Evolutionary conservation across 2,888 invertebrate species (phyloP), one percentile per base, ranked within the genome.

Genomic region (Nemotelus nigrinus): DNA sequence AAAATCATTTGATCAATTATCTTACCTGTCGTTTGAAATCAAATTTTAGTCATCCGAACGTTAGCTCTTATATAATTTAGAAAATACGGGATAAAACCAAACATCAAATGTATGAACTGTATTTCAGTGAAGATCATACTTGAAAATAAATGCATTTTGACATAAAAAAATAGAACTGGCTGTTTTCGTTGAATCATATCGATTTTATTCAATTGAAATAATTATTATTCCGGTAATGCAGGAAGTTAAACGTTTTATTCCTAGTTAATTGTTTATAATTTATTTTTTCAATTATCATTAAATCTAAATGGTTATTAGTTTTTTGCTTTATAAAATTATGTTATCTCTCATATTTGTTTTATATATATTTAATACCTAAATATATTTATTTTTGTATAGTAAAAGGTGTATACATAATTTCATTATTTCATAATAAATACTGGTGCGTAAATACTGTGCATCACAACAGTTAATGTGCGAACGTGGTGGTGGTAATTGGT

Each of bases 381-480:
- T 65, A 50, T n/a, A 65, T 64, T 55, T 6, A 72, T 44, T 64
- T 65, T 39, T 41, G 25, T 72, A 57, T 58, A 60, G n/a, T 57
- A 53, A 74, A 10, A 58, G 47, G 65, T 57, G 65, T 77, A 60
- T 77, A 50, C 53, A 70, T 77, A 63, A 50, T 44, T 50, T 68
- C 43, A 77, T 25, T 25, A 25, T 25, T 25, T 68, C 3, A 64
- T 75, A 63, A 58, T 67, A 72, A 74, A 77, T 77, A 77, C 55
- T 57, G 70, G 78, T 78, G 78, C 78, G 44, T 67, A 57, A 75
- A 74, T 45, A 74, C 7, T 60, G 78, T 76, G 76, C 77, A 78
- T 78, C 78, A 78, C 78, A 78, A 78, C 76, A 78, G 47, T 71
- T 55, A 71, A 78, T 50, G 70, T 78, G 78, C 71, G 63, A 57